Conservation (phyloP, 2,888 invertebrate species). For the Drosophila quinaria region DNA sequence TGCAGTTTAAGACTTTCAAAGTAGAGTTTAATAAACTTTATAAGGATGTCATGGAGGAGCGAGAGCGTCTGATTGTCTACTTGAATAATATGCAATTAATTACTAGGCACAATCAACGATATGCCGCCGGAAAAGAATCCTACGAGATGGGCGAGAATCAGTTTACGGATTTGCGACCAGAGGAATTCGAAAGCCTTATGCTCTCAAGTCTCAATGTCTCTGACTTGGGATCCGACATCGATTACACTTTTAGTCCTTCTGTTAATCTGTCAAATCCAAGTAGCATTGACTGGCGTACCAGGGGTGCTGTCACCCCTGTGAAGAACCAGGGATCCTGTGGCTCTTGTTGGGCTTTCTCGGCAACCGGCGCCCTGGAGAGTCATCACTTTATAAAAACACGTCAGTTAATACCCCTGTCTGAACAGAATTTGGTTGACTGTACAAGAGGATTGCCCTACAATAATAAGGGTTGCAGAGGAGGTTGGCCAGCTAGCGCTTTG, state of each 20-base stretch:
- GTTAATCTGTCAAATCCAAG: background rate
- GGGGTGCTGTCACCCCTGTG: slow-evolving; percentile 29
- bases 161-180: slow-evolving; percentile 93
- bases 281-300: slow-evolving; percentile 30
- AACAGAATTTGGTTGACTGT: slow-evolving; percentile 34
- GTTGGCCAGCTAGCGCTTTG: slow-evolving; percentile 8
- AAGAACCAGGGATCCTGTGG: slow-evolving; percentile 26
- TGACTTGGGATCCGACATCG: background rate
- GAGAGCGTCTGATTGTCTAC: slow-evolving; percentile 94
- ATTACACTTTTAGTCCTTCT: slow-evolving; percentile 10
- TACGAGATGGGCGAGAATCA: slow-evolving; percentile 92
- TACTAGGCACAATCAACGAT: slow-evolving; percentile 92
- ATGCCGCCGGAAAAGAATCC: slow-evolving; percentile 88
- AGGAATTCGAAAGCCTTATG: slow-evolving; percentile 88
- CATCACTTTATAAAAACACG: slow-evolving; percentile 16
- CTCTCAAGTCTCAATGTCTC: slow-evolving; percentile 9
- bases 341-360: slow-evolving; percentile 31
- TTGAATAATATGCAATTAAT: slow-evolving; percentile 94
- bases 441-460: slow-evolving; percentile 1
- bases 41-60: slow-evolving; percentile 90
- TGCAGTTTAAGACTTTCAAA: slow-evolving; percentile 74
- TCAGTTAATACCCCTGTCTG: slow-evolving; percentile 4
- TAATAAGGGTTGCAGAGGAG: slow-evolving; percentile 9
- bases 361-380: slow-evolving; percentile 18
- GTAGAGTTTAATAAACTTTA: slow-evolving; percentile 89